Evolutionary conservation across 2,797 vertebrate genomes (phyloP).

Genomic region (Gallinago nigripennis): DNA sequence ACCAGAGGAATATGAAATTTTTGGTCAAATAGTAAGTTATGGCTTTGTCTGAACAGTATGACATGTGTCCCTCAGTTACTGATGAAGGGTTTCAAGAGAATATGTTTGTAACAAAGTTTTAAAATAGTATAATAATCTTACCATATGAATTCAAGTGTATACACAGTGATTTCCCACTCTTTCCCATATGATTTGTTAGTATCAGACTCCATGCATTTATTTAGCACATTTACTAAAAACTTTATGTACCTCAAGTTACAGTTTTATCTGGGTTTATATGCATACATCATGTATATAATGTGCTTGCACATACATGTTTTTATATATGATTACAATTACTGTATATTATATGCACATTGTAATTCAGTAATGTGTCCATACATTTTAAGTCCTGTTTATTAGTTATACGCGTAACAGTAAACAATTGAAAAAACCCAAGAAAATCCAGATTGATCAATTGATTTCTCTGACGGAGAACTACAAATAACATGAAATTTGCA

Average conservation of each 20-base stretch:
- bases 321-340: not conserved
- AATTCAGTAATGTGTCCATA: not conserved
- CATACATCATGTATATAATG: not conserved
- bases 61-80: not conserved
- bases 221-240: not conserved
- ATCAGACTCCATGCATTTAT: not conserved
- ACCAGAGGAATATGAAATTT: not conserved
- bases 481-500: not conserved
- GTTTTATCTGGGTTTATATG: not conserved
- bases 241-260: not conserved
- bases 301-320: not conserved
- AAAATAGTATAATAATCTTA: not conserved
- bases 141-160: not conserved
- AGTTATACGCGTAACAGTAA: not conserved
- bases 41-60: not conserved
- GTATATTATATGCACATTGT: not conserved
- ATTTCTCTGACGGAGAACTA: not conserved
- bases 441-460: not conserved
- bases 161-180: not conserved
- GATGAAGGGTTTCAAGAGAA: not conserved
- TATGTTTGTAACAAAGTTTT: not conserved
- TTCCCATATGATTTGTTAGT: not conserved
- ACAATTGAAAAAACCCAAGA: not conserved
- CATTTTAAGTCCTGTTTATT: not conserved
- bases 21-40: conserved; percentile 1